Base-by-base conservation (phyloP, 2,888 invertebrate species). In the Empis stercorea region DNA sequence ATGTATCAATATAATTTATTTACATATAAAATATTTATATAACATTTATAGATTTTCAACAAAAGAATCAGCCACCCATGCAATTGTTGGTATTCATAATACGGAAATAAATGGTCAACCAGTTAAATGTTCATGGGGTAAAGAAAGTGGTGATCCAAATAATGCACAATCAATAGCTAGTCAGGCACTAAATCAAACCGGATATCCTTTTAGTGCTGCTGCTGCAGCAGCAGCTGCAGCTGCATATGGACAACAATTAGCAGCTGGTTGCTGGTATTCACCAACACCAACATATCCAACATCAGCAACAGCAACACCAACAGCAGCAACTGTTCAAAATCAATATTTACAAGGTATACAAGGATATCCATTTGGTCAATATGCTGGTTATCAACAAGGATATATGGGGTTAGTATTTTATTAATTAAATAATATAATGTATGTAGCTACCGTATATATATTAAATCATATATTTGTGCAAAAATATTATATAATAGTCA, bases 111-210 rank as follows among this genome's bases (percentile, higher is more conserved):
- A 89, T 69, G 95, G 95, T 1, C 93, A 95, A 68, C 83, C 87
- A 1, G 94, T 97, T 46, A 96, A 96, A 70, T 97, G 97, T 72
- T 96, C 96, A 59, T 99, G 99, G 99, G 99, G 97, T 49, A 96
- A 97, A 72, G 96, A 97, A 69, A 91, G 92, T 20, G 89, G 91
- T 3, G 93, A 93, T 65, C 88, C 88, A 1, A 88, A 87, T 68
- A 87, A 87, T 61, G 83, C 86, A 6, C 85, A 86, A 63, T 77
- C 74, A 1, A 68, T 77, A 57, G 73, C 80, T 53, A 83, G 82
- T 63, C 87, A 70, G 59, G 68, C 70, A 36, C 58, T 70, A 52
- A 68, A 65, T 53, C 69, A 64, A 49, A 63, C 68, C 46, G 70
- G 68, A 39, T 70, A 62, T 54, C 70, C 70, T 15, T 70, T 69